phyloP scores from a whole-genome alignment of 2,888 invertebrate genomes.

The Abrostola triplasia region DNA sequence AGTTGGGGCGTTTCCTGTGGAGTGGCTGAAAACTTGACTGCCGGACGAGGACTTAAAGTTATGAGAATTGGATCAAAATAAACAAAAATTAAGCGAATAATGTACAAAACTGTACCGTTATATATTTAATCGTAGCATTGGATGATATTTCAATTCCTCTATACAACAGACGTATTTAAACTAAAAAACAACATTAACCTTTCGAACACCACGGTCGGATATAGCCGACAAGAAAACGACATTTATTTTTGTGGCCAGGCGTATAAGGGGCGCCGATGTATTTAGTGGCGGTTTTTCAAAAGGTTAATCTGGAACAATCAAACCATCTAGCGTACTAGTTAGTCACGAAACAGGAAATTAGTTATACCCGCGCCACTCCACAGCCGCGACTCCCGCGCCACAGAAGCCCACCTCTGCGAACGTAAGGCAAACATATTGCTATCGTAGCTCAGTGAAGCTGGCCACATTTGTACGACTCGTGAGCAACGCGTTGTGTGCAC shows the following conservation, averaged over 20 bases:
- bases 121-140: neutral
- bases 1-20: slow-evolving; percentile 12
- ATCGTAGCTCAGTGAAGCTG: slow-evolving; percentile 25
- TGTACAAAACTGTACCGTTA: neutral
- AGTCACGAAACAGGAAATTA: neutral
- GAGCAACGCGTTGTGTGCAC: slow-evolving; percentile 71
- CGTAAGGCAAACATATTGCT: slow-evolving; percentile 56
- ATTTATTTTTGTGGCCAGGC: too few species aligned
- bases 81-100: neutral
- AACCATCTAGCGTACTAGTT: neutral
- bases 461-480: slow-evolving; percentile 33
- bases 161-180: slow-evolving; percentile 3
- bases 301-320: neutral
- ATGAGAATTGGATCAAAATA: neutral
- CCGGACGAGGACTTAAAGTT: neutral
- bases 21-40: slow-evolving; percentile 1
- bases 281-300: too few species aligned
- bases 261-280: too few species aligned
- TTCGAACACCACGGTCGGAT: neutral
- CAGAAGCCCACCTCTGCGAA: slow-evolving; percentile 47
- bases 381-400: slow-evolving; percentile 26
- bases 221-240: too few species aligned
- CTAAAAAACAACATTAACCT: neutral
- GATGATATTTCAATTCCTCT: slow-evolving; percentile 1
- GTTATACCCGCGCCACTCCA: slow-evolving; percentile 8